Percentiles rank a stretch among this genome's conserved stretches.
These are phyloP conservation scores for Squalus acanthias DNA, from an alignment of 2,797 vertebrate species.

Conservation along the genomic window DNA sequence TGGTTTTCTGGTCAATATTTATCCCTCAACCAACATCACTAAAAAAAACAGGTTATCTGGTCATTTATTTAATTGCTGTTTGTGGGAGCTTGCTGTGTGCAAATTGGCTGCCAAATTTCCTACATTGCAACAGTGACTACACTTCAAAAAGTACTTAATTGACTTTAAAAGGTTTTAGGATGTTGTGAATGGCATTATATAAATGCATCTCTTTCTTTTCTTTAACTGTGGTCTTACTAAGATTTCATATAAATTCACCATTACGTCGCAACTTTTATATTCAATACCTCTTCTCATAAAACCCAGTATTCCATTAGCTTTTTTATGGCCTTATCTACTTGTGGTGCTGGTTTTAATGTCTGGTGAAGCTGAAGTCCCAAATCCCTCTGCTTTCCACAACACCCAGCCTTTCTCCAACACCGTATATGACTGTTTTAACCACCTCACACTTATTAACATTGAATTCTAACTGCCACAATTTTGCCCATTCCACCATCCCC, in stretches of 20 bases:
- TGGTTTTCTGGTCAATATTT: too few species aligned
- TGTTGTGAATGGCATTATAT: not conserved
- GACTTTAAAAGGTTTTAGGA: not conserved
- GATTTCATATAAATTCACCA: not conserved
- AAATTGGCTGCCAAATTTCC: not conserved
- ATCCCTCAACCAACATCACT: too few species aligned
- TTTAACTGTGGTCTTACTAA: not conserved
- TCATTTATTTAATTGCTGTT: not conserved
- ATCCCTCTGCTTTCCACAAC: not conserved
- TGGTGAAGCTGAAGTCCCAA: not conserved
- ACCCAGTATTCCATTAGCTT: not conserved
- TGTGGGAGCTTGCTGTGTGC: not conserved
- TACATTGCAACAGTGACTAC: not conserved
- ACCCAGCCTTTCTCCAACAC: too few species aligned
- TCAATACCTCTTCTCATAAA: not conserved
- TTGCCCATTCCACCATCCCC: too few species aligned
- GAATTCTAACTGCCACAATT: too few species aligned
- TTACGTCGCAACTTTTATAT: not conserved
- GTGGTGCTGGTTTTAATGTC: not conserved
- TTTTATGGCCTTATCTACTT: not conserved
- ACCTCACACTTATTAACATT: too few species aligned
- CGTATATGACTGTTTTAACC: too few species aligned
- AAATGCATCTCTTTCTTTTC: not conserved
- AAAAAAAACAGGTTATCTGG: too few species aligned
- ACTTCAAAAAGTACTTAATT: not conserved